Evolutionary conservation across 2,888 invertebrate genomes (phyloP).

Genomic region (Kryphioiulus occultus): DNA sequence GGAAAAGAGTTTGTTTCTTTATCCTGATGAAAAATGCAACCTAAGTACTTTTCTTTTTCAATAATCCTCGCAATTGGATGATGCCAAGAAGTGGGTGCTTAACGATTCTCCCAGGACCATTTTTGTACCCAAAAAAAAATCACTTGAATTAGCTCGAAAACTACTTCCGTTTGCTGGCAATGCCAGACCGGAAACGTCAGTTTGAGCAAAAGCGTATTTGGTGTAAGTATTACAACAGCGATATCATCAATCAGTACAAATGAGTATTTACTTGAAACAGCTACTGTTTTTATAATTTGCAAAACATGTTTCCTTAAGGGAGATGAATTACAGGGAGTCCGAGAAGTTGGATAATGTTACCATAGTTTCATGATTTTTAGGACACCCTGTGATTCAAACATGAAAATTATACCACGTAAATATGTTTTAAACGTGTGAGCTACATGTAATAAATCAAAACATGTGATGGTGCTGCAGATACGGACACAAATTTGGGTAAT

Average conservation of each 20-base stretch:
- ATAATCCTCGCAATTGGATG: conserved; percentile 3
- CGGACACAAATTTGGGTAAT: too few species aligned
- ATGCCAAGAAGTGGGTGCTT: background rate
- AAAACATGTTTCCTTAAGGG: background rate
- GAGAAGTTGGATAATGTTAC: too few species aligned
- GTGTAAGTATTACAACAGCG: background rate
- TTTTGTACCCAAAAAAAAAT: background rate
- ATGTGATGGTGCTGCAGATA: too few species aligned
- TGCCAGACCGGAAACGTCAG: background rate
- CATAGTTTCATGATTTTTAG: too few species aligned
- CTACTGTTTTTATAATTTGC: background rate
- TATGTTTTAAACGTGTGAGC: too few species aligned
- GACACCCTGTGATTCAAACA: too few species aligned
- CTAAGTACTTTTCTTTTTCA: conserved; percentile 23
- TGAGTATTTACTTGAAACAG: background rate
- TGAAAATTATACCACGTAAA: too few species aligned
- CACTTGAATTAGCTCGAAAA: background rate
- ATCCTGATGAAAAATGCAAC: conserved; percentile 1
- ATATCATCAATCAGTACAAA: background rate
- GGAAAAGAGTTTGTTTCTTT: background rate
- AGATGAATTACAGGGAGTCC: too few species aligned
- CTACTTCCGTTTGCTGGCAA: background rate
- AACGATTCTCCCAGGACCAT: background rate
- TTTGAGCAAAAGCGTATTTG: background rate
- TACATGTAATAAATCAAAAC: too few species aligned